A percentile compares a stretch with the other conserved stretches of the same genome.
Conservation (phyloP, 2,888 invertebrate species). For the Marasmarcha lunaedactyla region DNA sequence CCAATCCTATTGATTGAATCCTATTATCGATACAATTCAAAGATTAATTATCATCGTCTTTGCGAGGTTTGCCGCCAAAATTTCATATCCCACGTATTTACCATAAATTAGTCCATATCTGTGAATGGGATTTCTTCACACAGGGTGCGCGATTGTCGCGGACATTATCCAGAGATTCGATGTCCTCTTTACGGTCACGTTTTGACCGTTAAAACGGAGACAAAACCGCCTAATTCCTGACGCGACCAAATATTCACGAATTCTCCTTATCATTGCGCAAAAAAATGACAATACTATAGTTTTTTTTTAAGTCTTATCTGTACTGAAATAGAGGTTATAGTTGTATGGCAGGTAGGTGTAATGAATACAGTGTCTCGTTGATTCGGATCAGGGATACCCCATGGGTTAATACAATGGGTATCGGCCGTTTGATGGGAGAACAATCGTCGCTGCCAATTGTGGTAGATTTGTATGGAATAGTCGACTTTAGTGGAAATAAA, state of each 20-base stretch:
- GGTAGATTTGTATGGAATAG: constrained; percentile 8
- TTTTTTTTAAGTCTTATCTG: constrained; percentile 17
- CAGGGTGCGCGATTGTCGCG: constrained; percentile 36
- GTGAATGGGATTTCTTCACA: constrained; percentile 38
- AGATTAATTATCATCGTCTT: too few species aligned
- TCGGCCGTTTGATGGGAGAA: constrained; percentile 58
- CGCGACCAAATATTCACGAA: constrained; percentile 61
- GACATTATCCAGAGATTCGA: constrained; percentile 56
- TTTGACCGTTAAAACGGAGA: constrained; percentile 61
- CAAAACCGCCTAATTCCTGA: constrained; percentile 64
- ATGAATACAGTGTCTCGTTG: constrained; percentile 45
- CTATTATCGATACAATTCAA: constrained; percentile 6
- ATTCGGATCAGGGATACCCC: constrained; percentile 59
- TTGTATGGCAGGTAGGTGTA: constrained; percentile 25
- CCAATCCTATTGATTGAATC: too few species aligned
- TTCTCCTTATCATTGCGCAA: constrained; percentile 63
- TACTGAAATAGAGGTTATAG: constrained; percentile 9
- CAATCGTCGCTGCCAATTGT: constrained; percentile 44
- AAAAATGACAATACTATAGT: constrained; percentile 31
- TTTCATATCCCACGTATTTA: constrained; percentile 7
- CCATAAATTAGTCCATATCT: constrained; percentile 44
- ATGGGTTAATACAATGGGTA: constrained; percentile 54
- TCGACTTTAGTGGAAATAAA: too few species aligned
- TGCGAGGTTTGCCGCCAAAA: too few species aligned
- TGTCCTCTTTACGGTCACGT: constrained; percentile 57